Base-by-base conservation (phyloP, 92 coral and sea anemone species). In the Epizoanthus rinbou region DNA sequence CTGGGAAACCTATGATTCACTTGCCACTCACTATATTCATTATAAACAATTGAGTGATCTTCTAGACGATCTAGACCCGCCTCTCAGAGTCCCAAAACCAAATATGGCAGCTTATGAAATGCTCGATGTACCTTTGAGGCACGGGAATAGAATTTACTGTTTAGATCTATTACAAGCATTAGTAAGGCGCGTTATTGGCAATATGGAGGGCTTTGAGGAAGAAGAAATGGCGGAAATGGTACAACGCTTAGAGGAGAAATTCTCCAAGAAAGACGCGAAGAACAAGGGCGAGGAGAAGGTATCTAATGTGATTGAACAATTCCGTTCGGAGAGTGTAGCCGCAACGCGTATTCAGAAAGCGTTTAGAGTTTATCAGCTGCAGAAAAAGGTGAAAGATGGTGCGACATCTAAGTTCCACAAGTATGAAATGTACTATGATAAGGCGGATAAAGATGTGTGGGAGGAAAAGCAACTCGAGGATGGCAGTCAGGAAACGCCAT, bases 81-180 rank as follows among this genome's bases (percentile, higher is more conserved):
- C 99, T 18, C 71, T 97, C 70, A 92, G 91, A 43, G 89, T 97
- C 73, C 94, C 96, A 45, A 97, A 97, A 89, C 99, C 99, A 16
- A 97, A 93, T 79, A 81, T 91, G 47, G 90, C 86, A 69, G 85
- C 79, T 69, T 94, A 90, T 75, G 99, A 90, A 52, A 79, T 80
- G 53, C 87, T 97, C 47, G 74, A 87, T 18, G 89, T 97, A 3
- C 99, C 99, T 10, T 87, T 97, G 43, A 91, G 95, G 74, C 80
- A 91, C 25, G 93, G 93, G 15, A 91, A 87, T 80, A 87, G 87
- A 58, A 84, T 97, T 47, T 93, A 91, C 92, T 89, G 95, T 80
- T 82, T 94, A 57, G 99, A 97, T 69, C 87, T 97, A 21, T 90
- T 97, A 94, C 95, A 94, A 81, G 93, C 88, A 2, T 84, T 97